Evolutionary conservation across 1,140 invertebrate genomes (phyloP), one percentile per base, ranked within the genome.

Genomic region (Dryas iulia): DNA sequence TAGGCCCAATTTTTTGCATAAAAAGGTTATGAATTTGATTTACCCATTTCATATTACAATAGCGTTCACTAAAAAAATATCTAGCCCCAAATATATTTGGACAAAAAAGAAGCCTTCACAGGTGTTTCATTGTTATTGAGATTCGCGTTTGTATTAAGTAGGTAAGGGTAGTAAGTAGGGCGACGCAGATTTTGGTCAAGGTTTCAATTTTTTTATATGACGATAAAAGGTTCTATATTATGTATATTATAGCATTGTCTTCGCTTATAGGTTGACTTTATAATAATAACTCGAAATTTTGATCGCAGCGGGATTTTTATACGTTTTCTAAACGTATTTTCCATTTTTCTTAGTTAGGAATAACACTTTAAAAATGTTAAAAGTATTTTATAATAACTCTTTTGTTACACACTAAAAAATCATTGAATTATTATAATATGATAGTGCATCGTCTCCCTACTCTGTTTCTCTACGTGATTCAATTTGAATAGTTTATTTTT

Each of bases 141-240:
- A 30, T 57, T 74, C 56, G 68, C 72, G 76, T 74, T 76, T 72
- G 73, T 69, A 66, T 66, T 63, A 63, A 33, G 57, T 53, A 62
- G 61, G 57, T 53, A 62, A 59, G 68, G 79, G 71, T 71, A 77
- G 72, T 77, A 69, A 77, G 72, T 77, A 69, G 74, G 74, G 69
- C 72, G 39, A 58, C 64, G 59, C 59, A 66, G 39, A 60, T 65
- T 71, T 72, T 79, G 68, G 72, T 61, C 65, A 68, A 31, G 39
- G 35, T 7, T 59, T 76, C 39, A n/a, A 7, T 7, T 47, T n/a
- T 47, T 10, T 47, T 35, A n/a, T 33, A 3, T 35, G n/a, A 14
- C 3, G 2, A 31, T 31, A 1, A n/a, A 7, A n/a, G 14, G 12
- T 39, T 39, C n/a, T 39, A 3, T 28, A 6, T 3, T 3, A 28